These are phyloP conservation scores for Coleophora flavipennella DNA, from an alignment of 2,888 invertebrate species.

Conservation along the genomic window DNA sequence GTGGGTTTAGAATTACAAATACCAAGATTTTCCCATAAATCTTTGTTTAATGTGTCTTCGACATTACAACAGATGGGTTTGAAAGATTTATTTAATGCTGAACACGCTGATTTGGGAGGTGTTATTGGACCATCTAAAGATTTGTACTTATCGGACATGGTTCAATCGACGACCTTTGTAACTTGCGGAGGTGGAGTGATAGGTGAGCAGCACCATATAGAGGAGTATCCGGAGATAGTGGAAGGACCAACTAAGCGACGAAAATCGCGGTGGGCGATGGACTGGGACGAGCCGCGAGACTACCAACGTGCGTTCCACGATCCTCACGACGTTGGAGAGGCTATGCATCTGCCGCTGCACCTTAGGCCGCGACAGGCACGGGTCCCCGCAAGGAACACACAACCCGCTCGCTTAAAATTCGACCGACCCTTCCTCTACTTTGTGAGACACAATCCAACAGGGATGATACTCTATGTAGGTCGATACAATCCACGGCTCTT, in stretches of 20 bases:
- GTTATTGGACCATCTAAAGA: constrained; percentile 86
- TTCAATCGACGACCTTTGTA: constrained; percentile 87
- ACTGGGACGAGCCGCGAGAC: constrained; percentile 73
- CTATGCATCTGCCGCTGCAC: constrained; percentile 76
- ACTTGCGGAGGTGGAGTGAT: constrained; percentile 84
- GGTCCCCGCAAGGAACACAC: constrained; percentile 76
- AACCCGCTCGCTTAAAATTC: constrained; percentile 81
- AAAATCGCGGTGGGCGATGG: constrained; percentile 58
- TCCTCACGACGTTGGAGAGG: constrained; percentile 68
- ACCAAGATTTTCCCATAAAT: constrained; percentile 87
- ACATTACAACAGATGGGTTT: constrained; percentile 87
- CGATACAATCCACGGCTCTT: constrained; percentile 88
- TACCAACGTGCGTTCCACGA: constrained; percentile 80
- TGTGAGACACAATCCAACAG: constrained; percentile 92
- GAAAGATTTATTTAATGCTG: constrained; percentile 82
- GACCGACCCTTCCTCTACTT: constrained; percentile 92
- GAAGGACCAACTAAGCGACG: constrained; percentile 43
- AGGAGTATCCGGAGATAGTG: constrained; percentile 84
- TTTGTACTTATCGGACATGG: constrained; percentile 86
- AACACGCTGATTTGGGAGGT: constrained; percentile 86
- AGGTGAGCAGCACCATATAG: constrained; percentile 83
- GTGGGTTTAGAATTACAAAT: constrained; percentile 86
- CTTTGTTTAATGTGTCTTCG: constrained; percentile 84
- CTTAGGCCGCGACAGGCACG: constrained; percentile 81
- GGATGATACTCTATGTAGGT: constrained; percentile 90